Conservation (phyloP, 2,797 vertebrate species). For the Centroberyx gerrardi region DNA sequence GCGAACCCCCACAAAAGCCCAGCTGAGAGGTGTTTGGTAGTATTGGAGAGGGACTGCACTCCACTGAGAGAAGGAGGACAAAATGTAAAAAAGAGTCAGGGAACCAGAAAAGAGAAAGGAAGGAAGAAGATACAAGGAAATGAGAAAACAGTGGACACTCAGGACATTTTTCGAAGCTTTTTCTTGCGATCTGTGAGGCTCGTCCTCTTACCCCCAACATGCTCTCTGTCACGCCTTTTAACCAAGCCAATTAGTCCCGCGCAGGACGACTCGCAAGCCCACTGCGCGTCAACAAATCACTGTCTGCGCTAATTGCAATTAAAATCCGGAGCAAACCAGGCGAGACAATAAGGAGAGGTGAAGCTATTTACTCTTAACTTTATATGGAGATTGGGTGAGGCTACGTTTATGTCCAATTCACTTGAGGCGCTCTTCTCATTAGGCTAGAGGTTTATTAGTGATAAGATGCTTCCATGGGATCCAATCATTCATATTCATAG, state of each 20-base stretch:
- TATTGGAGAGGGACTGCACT: background rate
- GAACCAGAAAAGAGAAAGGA: background rate
- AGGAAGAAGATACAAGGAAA: background rate
- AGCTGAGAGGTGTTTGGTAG: constrained; percentile 24
- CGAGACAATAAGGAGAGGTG: constrained; percentile 71
- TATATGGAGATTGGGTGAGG: constrained; percentile 63
- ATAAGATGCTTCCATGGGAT: constrained; percentile 26
- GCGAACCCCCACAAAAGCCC: constrained; percentile 9
- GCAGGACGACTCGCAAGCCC: constrained; percentile 59
- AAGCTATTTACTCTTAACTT: constrained; percentile 78
- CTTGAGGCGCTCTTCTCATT: constrained; percentile 62
- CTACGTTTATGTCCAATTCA: constrained; percentile 62
- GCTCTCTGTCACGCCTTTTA: constrained; percentile 80
- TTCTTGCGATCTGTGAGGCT: constrained; percentile 3
- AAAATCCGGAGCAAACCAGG: constrained; percentile 79
- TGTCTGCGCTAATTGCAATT: constrained; percentile 83
- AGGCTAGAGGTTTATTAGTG: constrained; percentile 33
- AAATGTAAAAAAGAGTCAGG: constrained; percentile 11
- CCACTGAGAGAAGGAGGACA: background rate
- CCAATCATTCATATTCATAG: constrained; percentile 40
- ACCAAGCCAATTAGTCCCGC: constrained; percentile 85
- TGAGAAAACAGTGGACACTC: background rate
- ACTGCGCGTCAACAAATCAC: constrained; percentile 80
- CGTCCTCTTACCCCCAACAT: constrained; percentile 14
- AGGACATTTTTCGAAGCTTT: background rate